Evolutionary conservation across 2,113 vertebrate genomes (phyloP), one percentile per base, ranked within the genome.

Genomic region (Gorsachius goisagi): DNA sequence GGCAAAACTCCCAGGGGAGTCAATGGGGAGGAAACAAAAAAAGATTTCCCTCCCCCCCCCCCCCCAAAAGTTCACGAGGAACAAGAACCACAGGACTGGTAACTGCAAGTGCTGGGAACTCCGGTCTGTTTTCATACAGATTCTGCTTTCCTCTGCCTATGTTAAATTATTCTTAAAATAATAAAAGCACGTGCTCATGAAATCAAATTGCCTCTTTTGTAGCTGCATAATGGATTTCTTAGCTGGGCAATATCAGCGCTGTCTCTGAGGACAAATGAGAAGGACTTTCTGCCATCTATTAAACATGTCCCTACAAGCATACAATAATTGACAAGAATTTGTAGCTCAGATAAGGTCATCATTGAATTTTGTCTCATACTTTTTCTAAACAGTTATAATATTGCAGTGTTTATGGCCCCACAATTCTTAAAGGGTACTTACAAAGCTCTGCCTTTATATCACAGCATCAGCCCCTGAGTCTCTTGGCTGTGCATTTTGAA

Each of bases 251-350:
- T 85, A 89, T 92, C 80, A 92, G 74, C 0, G 8, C 71, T 95
- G 89, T 83, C 94, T 95, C 84, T 67, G 63, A 92, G 89, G 87
- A 96, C 89, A 96, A 97, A 97, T 69, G 84, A 85, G 80, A 84
- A 94, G 62, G 92, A 93, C 77, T 93, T 95, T 95, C 87, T 91
- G 66, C 75, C 78, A 94, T 95, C 90, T 93, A 79, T 87, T 96
- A 95, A 93, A 95, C 62, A 59, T 63, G 87, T 63, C 86, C 66
- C 73, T 85, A 94, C 84, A 91, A 97, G 89, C 80, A 92, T 69
- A 67, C 47, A 89, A 66, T 93, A 96, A 95, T 88, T 92, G 94
- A 92, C 96, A 95, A 85, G 81, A 91, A 95, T 95, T 89, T 95
- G 94, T 95, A 72, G 92, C 89, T 94, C 49, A 85, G 89, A 94